A percentile compares a stretch with the other conserved stretches of the same genome.
phyloP scores from a whole-genome alignment of 2,797 vertebrate species.

The Poecile montanus region DNA sequence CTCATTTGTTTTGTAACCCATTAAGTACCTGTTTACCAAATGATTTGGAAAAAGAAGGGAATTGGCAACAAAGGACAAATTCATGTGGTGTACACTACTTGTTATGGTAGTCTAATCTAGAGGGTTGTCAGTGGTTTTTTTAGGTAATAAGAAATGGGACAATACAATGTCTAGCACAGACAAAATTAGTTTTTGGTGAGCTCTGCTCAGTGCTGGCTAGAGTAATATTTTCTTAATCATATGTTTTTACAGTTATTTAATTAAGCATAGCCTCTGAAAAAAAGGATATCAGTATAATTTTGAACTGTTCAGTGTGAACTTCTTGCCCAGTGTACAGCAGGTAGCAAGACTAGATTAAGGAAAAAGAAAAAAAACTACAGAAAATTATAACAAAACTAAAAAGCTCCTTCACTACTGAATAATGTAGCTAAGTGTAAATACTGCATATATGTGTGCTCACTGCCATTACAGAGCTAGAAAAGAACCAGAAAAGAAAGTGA shows the following conservation, averaged over 20 bases:
- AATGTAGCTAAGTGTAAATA: neutral
- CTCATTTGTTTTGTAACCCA: neutral
- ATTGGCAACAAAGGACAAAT: neutral
- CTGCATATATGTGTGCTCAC: neutral
- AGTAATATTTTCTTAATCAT: neutral
- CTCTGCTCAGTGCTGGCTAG: neutral
- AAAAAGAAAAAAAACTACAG: neutral
- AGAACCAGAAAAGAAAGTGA: neutral
- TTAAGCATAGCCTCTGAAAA: neutral
- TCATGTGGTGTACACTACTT: neutral
- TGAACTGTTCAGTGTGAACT: neutral
- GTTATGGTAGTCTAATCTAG: neutral
- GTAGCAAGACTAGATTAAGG: neutral
- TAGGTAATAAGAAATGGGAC: neutral
- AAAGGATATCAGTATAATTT: neutral
- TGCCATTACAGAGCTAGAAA: neutral
- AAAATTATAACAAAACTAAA: neutral
- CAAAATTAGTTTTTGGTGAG: neutral
- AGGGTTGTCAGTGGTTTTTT: neutral
- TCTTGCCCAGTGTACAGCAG: neutral
- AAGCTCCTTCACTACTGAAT: neutral
- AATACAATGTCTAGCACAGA: neutral
- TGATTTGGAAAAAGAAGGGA: neutral
- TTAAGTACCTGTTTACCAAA: neutral
- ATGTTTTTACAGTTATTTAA: neutral